phyloP scores from a whole-genome alignment of 2,113 vertebrate species.

The Mormoops blainvillei region DNA sequence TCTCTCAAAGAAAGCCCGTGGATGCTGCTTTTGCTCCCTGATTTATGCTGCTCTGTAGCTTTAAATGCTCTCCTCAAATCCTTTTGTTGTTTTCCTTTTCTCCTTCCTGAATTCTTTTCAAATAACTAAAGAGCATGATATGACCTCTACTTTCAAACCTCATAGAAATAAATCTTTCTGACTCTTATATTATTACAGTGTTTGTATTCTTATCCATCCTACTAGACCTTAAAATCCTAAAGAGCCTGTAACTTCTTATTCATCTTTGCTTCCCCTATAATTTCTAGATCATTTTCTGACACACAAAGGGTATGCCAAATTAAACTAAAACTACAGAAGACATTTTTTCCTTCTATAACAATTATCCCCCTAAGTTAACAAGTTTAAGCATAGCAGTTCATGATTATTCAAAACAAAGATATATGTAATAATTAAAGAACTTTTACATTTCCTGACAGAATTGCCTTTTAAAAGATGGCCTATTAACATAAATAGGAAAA shows the following conservation, averaged over 20 bases:
- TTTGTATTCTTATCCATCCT: neutral
- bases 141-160: neutral
- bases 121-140: neutral
- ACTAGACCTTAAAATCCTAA: neutral
- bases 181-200: neutral
- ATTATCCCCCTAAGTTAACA: neutral
- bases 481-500: neutral
- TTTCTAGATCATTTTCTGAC: neutral
- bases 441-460: neutral
- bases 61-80: neutral
- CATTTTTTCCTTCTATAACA: neutral
- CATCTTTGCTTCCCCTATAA: neutral
- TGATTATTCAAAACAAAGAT: neutral
- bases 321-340: neutral
- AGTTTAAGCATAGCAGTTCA: neutral
- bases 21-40: neutral
- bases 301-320: neutral
- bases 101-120: constrained; percentile 3
- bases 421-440: neutral
- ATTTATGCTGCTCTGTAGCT: neutral
- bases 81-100: neutral
- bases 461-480: neutral
- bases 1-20: neutral
- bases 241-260: neutral
- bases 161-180: neutral